Conservation (phyloP, 1,140 invertebrate genomes). For the Agrypnia vestita region DNA sequence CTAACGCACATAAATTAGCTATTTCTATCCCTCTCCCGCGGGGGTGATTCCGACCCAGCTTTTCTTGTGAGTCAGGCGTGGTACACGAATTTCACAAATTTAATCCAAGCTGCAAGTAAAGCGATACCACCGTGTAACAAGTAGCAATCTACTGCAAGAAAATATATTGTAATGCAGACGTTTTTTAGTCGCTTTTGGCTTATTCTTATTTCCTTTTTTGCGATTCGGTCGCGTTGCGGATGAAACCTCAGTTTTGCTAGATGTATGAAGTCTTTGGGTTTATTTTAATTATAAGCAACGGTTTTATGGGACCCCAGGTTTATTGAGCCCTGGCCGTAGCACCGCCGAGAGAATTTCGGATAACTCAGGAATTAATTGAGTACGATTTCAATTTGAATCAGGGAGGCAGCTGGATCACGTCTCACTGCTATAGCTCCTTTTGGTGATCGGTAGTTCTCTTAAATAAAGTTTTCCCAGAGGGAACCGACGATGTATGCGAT, state of each 20-base stretch:
- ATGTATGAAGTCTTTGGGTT: slow-evolving; percentile 48
- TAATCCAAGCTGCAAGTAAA: neutral
- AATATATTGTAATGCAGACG: neutral
- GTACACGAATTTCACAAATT: neutral
- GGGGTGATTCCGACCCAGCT: slow-evolving; percentile 54
- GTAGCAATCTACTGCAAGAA: neutral
- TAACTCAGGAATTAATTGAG: slow-evolving; percentile 48
- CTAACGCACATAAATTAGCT: slow-evolving; percentile 35
- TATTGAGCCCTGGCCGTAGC: slow-evolving; percentile 47
- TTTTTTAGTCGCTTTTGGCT: neutral
- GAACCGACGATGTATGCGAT: neutral
- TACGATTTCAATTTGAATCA: slow-evolving; percentile 48
- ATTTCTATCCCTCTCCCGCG: slow-evolving; percentile 38
- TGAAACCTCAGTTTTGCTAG: slow-evolving; percentile 17
- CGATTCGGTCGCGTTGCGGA: neutral
- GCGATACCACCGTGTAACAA: neutral
- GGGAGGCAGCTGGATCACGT: slow-evolving; percentile 13
- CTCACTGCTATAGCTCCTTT: neutral
- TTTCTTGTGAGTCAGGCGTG: slow-evolving; percentile 19
- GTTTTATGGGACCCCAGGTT: slow-evolving; percentile 57
- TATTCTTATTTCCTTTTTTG: neutral
- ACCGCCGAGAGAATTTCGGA: slow-evolving; percentile 38
- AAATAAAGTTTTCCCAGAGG: neutral
- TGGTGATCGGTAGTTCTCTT: neutral
- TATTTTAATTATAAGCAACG: slow-evolving; percentile 61